These are phyloP conservation scores for Hippocampus comes DNA, from an alignment of 2,113 vertebrate genomes.

Conservation along the genomic window DNA sequence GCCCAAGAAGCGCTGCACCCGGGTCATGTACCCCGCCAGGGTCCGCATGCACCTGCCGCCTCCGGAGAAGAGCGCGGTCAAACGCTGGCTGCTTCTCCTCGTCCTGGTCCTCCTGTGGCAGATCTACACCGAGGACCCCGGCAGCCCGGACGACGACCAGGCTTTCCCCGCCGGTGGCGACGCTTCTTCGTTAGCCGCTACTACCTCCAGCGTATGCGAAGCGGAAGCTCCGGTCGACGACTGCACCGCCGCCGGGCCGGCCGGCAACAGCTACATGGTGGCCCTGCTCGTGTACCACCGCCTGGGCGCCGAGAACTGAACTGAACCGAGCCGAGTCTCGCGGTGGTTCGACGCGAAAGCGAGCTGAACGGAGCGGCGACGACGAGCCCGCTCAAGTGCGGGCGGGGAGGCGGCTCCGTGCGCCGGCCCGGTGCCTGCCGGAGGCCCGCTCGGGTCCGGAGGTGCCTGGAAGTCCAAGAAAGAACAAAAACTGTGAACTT, in stretches of 20 bases:
- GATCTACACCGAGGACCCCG: conserved; percentile 74
- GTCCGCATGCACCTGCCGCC: conserved; percentile 75
- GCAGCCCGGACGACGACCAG: conserved; percentile 41
- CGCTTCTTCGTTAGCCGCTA: conserved; percentile 20
- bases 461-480: conserved; percentile 24
- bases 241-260: conserved; percentile 41
- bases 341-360: not conserved
- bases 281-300: conserved; percentile 71
- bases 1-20: conserved; percentile 63
- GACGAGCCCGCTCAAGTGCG: conserved; percentile 4
- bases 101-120: conserved; percentile 74
- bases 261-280: conserved; percentile 68
- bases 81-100: conserved; percentile 73
- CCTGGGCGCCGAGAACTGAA: conserved; percentile 65
- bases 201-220: not conserved
- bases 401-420: conserved; percentile 22
- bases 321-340: rapidly evolving
- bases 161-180: conserved; percentile 52
- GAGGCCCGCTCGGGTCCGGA: not conserved
- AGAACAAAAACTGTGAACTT: conserved; percentile 54
- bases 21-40: conserved; percentile 75
- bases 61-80: conserved; percentile 68
- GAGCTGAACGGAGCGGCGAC: not conserved
- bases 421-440: not conserved
- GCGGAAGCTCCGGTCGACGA: conserved; percentile 12